Percentiles rank a stretch among this genome's conserved stretches.
Conservation (phyloP, 1,140 invertebrate species). For the Asobara japonica region DNA sequence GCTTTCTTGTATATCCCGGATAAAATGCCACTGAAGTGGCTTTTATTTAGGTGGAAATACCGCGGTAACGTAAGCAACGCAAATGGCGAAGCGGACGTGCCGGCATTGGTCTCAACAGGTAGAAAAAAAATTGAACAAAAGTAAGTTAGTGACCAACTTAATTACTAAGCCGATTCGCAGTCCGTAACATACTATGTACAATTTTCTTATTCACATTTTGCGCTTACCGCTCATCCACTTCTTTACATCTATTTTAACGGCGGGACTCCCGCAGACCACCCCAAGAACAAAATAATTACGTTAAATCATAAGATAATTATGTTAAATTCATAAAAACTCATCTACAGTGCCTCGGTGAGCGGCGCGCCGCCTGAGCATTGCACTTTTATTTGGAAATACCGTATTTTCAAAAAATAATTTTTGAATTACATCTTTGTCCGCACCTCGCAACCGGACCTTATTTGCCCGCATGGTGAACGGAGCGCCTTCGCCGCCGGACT, state of each 20-base stretch:
- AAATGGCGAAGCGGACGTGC: constrained; percentile 37
- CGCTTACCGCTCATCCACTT: neutral
- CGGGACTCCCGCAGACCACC: neutral
- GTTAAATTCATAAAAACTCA: too few relatives aligned
- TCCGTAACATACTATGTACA: neutral
- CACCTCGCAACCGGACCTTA: too few relatives aligned
- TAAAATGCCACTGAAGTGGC: constrained; percentile 13
- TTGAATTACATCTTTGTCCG: too few relatives aligned
- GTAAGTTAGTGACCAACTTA: constrained; percentile 33
- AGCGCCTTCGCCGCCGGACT: too few relatives aligned
- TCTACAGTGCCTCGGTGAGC: too few relatives aligned
- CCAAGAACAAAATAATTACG: too few relatives aligned
- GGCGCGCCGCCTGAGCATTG: too few relatives aligned
- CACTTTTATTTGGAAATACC: too few relatives aligned
- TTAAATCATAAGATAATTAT: too few relatives aligned
- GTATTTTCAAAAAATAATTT: too few relatives aligned
- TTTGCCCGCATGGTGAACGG: too few relatives aligned
- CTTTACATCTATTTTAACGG: neutral
- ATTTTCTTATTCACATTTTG: neutral
- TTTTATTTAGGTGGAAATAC: constrained; percentile 35
- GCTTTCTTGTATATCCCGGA: neutral
- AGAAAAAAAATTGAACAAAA: constrained; percentile 30
- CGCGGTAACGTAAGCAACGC: constrained; percentile 37
- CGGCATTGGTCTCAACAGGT: neutral
- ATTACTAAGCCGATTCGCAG: constrained; percentile 35